phyloP scores from a whole-genome alignment of 2,888 invertebrate species.

The Bimastos eiseni region DNA sequence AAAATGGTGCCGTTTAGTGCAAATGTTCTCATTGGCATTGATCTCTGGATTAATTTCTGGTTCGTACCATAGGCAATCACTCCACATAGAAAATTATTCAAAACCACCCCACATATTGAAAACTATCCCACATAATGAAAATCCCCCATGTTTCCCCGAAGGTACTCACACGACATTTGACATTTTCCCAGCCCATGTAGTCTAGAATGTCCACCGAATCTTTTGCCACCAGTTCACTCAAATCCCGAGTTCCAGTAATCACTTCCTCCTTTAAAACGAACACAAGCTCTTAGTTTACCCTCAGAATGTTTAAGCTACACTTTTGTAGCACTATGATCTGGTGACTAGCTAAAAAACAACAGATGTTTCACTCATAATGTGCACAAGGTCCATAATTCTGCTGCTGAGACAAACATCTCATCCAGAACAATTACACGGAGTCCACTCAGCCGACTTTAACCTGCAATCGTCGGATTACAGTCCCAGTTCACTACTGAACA shows the following conservation, averaged over 20 bases:
- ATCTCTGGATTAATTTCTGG: background rate
- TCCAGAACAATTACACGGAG: no score
- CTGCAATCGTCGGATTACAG: no score
- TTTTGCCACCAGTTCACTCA: constrained; percentile 48
- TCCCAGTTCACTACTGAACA: no score
- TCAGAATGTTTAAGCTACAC: background rate
- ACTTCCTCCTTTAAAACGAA: background rate
- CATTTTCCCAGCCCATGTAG: constrained; percentile 53
- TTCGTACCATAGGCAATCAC: background rate
- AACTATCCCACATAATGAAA: background rate
- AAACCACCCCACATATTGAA: background rate
- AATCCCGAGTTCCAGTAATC: background rate
- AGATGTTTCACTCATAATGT: no score
- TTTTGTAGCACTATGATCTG: background rate
- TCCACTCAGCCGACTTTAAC: no score
- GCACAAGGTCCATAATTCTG: background rate
- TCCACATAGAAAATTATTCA: background rate
- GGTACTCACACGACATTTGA: constrained; percentile 15
- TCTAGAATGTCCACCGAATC: constrained; percentile 52
- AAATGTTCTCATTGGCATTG: no score
- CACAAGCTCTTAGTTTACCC: background rate
- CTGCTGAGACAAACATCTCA: no score
- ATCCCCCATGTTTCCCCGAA: background rate
- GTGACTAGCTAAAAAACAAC: background rate
- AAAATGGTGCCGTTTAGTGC: no score